Base-by-base conservation (phyloP, 2,888 invertebrate species). In the Oligia fasciuncula region DNA sequence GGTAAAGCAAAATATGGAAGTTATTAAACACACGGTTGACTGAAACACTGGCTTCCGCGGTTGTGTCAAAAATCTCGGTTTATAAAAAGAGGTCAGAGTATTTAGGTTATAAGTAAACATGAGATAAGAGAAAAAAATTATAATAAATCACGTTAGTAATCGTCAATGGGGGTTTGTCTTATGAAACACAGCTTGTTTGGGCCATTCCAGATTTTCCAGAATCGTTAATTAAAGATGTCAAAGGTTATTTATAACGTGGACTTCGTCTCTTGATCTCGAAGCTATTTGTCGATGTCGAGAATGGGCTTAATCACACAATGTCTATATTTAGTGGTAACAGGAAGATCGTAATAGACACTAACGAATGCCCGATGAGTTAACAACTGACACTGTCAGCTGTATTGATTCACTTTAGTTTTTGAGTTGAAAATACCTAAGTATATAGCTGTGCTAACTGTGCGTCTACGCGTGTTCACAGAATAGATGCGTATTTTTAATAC, bases 241-340 rank as follows among this genome's bases (percentile, higher is more conserved):
- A 77, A 57, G 71, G 76, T 73, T 84, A 87, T 84, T 77, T 77
- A 65, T 71, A 86, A 66, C 69, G 65, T 76, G 65, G 77, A 79
- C 81, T 79, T 69, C 46, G 77, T 71, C 51, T 73, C 62, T 68
- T 70, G 23, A 54, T 69, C 54, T 69, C 67, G 8, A 46, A 69
- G 51, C 49, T 68, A 85, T 84, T 78, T 74, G 66, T 65, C 35
- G 46, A 67, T 60, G 51, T 66, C 68, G 9, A 71, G 65, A 57
- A 70, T 85, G 68, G 68, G 65, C n/a, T 71, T 72, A 73, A 66
- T 68, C 19, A 70, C 80, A 62, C 51, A 63, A 57, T 43, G 14
- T 49, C 13, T 84, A 77, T 68, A 71, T 69, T 66, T 67, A 80
- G 40, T 43, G 9, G 67, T 62, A 71, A 68, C 35, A 43, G 66